A percentile compares a stretch with the other conserved stretches of the same genome.
Evolutionary conservation across 2,797 vertebrate genomes (phyloP).

Genomic region (Pangasius sanitwongsei): DNA sequence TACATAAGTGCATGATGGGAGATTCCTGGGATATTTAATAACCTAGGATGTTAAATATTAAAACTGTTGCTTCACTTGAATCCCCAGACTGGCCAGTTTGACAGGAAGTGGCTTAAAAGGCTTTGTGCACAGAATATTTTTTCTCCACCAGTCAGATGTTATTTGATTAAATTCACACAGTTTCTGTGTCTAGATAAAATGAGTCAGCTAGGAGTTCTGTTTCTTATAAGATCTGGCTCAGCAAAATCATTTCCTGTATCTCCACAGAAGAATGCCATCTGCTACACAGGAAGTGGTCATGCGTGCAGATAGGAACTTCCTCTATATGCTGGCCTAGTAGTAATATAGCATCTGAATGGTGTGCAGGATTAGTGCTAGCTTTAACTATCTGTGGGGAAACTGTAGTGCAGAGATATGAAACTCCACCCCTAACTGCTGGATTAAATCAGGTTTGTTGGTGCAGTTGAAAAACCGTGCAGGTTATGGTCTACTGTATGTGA

Average conservation of each 20-base stretch:
- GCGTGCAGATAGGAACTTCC: slow-evolving; percentile 38
- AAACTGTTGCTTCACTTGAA: neutral
- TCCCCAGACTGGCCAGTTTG: neutral
- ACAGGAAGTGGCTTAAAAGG: neutral
- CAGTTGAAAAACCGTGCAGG: neutral
- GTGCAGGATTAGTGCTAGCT: neutral
- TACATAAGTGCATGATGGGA: neutral
- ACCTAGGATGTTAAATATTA: no score
- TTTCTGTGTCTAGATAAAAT: neutral
- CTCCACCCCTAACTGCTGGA: neutral
- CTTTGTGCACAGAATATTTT: neutral
- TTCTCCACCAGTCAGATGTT: no score
- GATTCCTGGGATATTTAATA: neutral
- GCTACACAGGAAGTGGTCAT: slow-evolving; percentile 66
- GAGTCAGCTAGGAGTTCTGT: neutral
- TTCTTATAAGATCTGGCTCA: slow-evolving; percentile 1
- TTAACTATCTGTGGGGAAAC: neutral
- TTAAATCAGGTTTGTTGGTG: neutral
- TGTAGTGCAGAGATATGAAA: neutral
- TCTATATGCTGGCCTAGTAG: slow-evolving; percentile 2
- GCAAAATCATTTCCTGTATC: slow-evolving; percentile 57
- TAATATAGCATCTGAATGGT: neutral
- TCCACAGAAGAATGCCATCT: slow-evolving; percentile 40
- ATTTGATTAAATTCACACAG: neutral
- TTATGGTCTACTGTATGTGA: neutral